Conservation (phyloP, 2,888 invertebrate species). For the Sthenelais limicola region DNA sequence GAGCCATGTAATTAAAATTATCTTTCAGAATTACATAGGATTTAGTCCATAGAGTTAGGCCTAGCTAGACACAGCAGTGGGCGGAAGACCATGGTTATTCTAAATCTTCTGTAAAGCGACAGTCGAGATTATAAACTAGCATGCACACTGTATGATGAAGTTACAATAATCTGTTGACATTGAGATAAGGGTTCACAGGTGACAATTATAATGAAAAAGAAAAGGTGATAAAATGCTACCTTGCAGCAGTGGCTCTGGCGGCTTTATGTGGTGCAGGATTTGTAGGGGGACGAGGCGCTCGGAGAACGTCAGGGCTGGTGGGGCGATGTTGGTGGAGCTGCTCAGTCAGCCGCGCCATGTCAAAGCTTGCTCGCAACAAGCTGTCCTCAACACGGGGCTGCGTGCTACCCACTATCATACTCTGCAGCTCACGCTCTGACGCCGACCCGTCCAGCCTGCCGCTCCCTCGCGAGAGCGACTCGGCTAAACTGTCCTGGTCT, state of each 20-base stretch:
- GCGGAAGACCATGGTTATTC: too few species aligned
- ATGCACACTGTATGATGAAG: too few species aligned
- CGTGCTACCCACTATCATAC: slow-evolving; percentile 16
- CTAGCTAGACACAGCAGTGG: too few species aligned
- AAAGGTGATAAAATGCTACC: slow-evolving; percentile 36
- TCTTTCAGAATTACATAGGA: too few species aligned
- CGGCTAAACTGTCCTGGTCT: slow-evolving; percentile 28
- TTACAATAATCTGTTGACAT: neutral
- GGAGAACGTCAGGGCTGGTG: slow-evolving; percentile 33
- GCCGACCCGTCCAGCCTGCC: slow-evolving; percentile 14
- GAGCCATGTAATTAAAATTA: too few species aligned
- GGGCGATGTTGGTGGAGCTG: slow-evolving; percentile 19
- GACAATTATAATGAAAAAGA: neutral
- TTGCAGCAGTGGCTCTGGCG: slow-evolving; percentile 43
- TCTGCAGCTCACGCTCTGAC: slow-evolving; percentile 24
- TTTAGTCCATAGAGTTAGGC: too few species aligned
- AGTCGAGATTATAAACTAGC: too few species aligned
- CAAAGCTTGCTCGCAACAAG: slow-evolving; percentile 36
- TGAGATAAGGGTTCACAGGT: neutral
- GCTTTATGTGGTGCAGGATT: slow-evolving; percentile 44
- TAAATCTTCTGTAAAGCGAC: too few species aligned
- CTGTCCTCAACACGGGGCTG: slow-evolving; percentile 25
- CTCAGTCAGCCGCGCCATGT: slow-evolving; percentile 39
- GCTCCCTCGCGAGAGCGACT: slow-evolving; percentile 16
- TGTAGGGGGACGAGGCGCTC: slow-evolving; percentile 46